Base-by-base conservation (phyloP, 2,888 invertebrate genomes). In the Ellobium chinense region DNA sequence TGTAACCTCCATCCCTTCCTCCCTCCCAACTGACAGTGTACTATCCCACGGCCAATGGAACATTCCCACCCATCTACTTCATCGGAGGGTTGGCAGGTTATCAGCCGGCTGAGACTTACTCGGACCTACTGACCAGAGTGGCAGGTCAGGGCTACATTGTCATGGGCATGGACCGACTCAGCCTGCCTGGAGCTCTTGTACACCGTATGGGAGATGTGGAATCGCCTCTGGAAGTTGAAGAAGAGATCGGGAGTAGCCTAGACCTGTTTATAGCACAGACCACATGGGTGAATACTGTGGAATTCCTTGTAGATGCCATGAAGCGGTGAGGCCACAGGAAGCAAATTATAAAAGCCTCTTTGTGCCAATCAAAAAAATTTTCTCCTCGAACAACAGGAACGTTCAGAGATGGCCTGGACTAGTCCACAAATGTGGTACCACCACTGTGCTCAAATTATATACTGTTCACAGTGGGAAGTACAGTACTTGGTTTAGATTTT, bases 141-240 rank as follows among this genome's bases (percentile, higher is more conserved):
- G 46, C 72, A 18, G 58, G 31, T 31, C 56, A 72, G 27, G 72
- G 72, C 1, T 58, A 58, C n/a, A 34, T 72, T 12, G 72, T 72
- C 2, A 31, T 58, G 4, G 72, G 72, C 7, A 72, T 72, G 34
- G 72, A 72, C 58, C 29, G 46, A 12, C 46, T 46, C 7, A 7
- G 9, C 9, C 18, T 46, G 46, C 46, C 18, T 7, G 46, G 46
- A 46, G 18, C 7, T 46, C 46, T 46, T n/a, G n/a, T n/a, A 7
- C 46, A 46, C 18, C 9, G 46, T 18, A 7, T 46, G 46, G 18
- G 18, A 18, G 46, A 46, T 46, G 9, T 46, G 7, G 7, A 18
- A 18, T 46, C 46, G 18, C 9, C 7, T 46, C 9, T 46, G 46
- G 46, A 46, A 18, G 18, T 7, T 46, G 46, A 12, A 46, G 18